These are phyloP conservation scores for Aspidiotus rigidus DNA, from an alignment of 2,888 invertebrate species.

Conservation along the genomic window DNA sequence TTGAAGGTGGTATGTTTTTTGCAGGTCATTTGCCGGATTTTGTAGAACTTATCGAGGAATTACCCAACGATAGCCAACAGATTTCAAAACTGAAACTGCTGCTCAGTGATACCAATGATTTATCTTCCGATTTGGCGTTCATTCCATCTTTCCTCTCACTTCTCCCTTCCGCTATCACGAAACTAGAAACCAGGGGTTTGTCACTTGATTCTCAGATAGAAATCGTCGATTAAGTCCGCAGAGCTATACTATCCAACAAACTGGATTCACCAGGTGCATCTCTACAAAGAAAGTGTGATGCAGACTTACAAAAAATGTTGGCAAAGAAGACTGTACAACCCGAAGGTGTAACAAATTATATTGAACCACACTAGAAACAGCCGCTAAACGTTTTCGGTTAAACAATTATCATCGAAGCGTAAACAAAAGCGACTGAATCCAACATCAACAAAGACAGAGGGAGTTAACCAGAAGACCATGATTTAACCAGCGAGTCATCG, in stretches of 20 bases:
- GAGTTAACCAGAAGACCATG: too few relatives aligned
- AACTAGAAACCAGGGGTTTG: not conserved
- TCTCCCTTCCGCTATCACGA: not conserved
- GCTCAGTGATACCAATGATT: not conserved
- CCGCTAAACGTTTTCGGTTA: too few relatives aligned
- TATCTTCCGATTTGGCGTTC: not conserved
- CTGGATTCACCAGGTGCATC: not conserved
- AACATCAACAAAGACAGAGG: too few relatives aligned
- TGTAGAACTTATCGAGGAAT: not conserved
- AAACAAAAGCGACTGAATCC: too few relatives aligned
- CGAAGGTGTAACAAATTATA: too few relatives aligned
- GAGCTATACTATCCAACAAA: not conserved
- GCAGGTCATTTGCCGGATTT: not conserved
- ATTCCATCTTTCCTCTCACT: not conserved
- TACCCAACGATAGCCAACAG: not conserved
- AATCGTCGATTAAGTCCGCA: not conserved
- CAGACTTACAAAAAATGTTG: conserved; percentile 3
- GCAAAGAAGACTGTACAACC: too few relatives aligned
- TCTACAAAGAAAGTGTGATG: not conserved
- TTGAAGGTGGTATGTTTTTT: not conserved
- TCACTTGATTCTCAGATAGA: not conserved
- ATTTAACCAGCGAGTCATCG: too few relatives aligned
- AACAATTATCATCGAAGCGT: too few relatives aligned
- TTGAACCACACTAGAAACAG: too few relatives aligned
- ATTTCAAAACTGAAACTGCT: not conserved